A percentile compares a stretch with the other conserved stretches of the same genome.
Evolutionary conservation across 2,113 vertebrate species (phyloP).

Genomic region (Benitochromis conjunctus): DNA sequence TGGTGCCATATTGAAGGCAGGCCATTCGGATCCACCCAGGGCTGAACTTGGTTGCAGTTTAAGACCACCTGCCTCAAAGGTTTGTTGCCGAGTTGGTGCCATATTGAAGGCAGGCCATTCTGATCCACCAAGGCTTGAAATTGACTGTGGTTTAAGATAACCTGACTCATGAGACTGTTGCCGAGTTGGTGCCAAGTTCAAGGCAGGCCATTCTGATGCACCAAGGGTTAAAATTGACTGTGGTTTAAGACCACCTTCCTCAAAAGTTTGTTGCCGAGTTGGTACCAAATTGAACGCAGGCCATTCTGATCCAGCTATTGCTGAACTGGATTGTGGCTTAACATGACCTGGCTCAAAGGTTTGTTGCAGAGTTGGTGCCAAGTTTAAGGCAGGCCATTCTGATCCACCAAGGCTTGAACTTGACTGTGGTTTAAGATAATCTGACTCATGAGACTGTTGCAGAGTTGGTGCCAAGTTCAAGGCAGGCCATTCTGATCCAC

Average conservation of each 20-base stretch:
- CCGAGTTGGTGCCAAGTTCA: background rate
- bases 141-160: rapidly evolving
- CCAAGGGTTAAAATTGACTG: no score
- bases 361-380: background rate
- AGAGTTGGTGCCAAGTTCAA: rapidly evolving
- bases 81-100: rapidly evolving
- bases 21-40: background rate
- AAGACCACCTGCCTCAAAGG: background rate
- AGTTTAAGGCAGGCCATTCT: no score
- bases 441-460: rapidly evolving
- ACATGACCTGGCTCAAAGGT: background rate
- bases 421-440: rapidly evolving
- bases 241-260: rapidly evolving
- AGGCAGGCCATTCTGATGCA: no score
- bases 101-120: rapidly evolving
- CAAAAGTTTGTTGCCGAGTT: rapidly evolving
- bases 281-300: rapidly evolving
- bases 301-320: background rate
- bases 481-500: rapidly evolving
- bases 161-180: rapidly evolving
- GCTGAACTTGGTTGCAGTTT: background rate
- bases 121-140: rapidly evolving
- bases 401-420: background rate
- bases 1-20: background rate
- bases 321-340: background rate